Evolutionary conservation across 2,888 invertebrate genomes (phyloP).

Genomic region (Dusona sp.): DNA sequence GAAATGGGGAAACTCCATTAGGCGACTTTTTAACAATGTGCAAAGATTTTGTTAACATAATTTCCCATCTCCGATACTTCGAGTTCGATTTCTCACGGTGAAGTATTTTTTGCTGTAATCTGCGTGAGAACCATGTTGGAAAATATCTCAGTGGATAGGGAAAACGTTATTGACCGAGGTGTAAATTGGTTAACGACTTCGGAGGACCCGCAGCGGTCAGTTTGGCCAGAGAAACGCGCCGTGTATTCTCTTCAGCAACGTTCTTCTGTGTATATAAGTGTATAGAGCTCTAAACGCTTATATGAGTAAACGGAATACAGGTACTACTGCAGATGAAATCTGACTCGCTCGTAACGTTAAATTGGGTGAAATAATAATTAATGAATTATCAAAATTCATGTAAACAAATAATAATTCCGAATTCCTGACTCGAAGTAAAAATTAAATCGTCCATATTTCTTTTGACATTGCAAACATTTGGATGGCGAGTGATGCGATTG

Average conservation of each 20-base stretch:
- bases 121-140: background rate
- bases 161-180: constrained; percentile 72
- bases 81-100: background rate
- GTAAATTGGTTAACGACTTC: constrained; percentile 77
- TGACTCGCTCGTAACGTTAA: no score
- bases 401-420: background rate
- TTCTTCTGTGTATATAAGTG: constrained; percentile 1
- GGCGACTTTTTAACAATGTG: background rate
- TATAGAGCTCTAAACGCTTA: background rate
- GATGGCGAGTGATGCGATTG: background rate
- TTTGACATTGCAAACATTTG: no score
- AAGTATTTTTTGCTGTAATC: background rate
- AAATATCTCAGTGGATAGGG: constrained; percentile 14
- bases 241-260: constrained; percentile 46
- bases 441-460: background rate
- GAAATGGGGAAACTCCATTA: no score
- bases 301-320: background rate
- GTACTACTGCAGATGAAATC: background rate
- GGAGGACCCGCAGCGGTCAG: constrained; percentile 71
- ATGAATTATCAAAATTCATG: no score
- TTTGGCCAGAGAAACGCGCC: constrained; percentile 68
- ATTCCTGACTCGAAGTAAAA: background rate
- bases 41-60: background rate
- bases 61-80: background rate
- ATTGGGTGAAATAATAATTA: no score